Evolutionary conservation across 2,113 vertebrate species (phyloP).

Genomic region (Microcebus jonahi): DNA sequence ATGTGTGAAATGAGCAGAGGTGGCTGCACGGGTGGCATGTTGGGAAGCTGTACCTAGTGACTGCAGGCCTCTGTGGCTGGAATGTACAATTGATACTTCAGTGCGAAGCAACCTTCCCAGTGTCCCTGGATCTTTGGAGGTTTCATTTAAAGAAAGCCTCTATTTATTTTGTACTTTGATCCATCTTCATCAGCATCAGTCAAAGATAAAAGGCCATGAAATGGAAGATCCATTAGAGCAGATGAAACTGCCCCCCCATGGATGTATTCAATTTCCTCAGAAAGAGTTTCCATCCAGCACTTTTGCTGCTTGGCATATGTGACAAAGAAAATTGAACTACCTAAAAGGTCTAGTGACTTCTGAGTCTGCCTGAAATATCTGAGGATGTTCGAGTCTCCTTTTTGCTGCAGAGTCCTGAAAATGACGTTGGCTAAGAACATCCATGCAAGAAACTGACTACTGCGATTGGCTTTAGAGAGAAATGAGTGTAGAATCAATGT

Average conservation of each 20-base stretch:
- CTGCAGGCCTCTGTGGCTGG: background rate
- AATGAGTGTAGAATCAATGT: background rate
- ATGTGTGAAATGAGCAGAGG: background rate
- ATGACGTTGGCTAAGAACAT: background rate
- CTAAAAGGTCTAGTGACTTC: background rate
- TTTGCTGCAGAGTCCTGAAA: background rate
- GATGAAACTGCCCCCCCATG: background rate
- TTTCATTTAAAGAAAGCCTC: background rate
- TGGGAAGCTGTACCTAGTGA: background rate
- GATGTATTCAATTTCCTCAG: background rate
- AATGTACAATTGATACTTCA: background rate
- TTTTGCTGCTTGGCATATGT: background rate
- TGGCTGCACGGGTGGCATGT: accelerated
- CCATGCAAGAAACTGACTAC: background rate
- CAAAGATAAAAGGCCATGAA: background rate
- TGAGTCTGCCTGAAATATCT: background rate
- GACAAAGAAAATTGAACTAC: background rate
- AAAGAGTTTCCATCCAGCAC: background rate
- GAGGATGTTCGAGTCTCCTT: background rate
- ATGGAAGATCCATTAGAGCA: background rate
- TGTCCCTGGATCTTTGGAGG: background rate
- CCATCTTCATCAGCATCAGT: background rate
- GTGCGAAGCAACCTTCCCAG: background rate
- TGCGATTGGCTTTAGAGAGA: background rate
- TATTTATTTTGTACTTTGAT: background rate